These are phyloP conservation scores for Neolamprologus variostigma DNA, from an alignment of 2,113 vertebrate species.

Conservation along the genomic window DNA sequence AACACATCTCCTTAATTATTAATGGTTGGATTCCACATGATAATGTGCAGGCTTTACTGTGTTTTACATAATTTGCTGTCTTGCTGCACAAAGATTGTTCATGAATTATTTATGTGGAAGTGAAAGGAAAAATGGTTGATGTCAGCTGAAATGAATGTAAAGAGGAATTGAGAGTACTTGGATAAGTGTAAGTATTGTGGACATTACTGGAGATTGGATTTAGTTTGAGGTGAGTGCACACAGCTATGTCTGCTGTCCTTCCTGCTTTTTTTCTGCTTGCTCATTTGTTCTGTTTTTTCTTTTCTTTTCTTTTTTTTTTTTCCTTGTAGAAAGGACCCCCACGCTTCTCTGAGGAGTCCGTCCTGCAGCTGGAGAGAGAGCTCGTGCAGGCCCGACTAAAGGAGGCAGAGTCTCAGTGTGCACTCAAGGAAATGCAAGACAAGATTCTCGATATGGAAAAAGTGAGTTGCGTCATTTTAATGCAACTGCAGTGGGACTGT, in stretches of 20 bases:
- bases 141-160: background rate
- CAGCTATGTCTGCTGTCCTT: background rate
- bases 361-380: slow-evolving; percentile 92
- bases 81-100: slow-evolving; percentile 5
- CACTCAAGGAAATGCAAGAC: slow-evolving; percentile 98
- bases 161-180: background rate
- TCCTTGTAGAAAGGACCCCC: slow-evolving; percentile 80
- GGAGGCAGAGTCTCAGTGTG: slow-evolving; percentile 95
- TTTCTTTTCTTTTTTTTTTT: background rate
- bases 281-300: background rate
- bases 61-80: slow-evolving; percentile 56
- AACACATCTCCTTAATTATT: slow-evolving; percentile 50
- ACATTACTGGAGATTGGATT: background rate
- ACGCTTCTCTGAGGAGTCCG: slow-evolving; percentile 88
- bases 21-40: slow-evolving; percentile 23
- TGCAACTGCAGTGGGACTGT: background rate
- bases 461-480: slow-evolving; percentile 55
- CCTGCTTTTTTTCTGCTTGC: background rate
- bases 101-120: slow-evolving; percentile 42
- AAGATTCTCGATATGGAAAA: slow-evolving; percentile 96
- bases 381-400: slow-evolving; percentile 91
- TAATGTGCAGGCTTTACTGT: slow-evolving; percentile 12
- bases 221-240: background rate
- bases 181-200: background rate
- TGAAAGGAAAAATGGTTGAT: background rate